Evolutionary conservation across 92 coral and sea anemone species (phyloP).

Genomic region (Umimayanthus chanpuru): DNA sequence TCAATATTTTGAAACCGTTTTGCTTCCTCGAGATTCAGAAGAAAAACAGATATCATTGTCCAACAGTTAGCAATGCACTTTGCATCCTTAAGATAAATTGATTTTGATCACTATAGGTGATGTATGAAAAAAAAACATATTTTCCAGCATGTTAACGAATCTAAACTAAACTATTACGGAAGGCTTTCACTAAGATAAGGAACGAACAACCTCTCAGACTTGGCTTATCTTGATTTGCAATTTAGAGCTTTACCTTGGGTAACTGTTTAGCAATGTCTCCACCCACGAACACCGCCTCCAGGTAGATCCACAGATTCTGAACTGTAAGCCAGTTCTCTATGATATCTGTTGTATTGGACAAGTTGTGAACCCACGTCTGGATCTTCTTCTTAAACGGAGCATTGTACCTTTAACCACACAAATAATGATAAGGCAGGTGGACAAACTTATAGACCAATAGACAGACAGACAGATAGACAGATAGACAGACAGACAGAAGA

Average conservation of each 20-base stretch:
- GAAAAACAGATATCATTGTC: background rate
- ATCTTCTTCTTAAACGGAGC: slow-evolving; percentile 88
- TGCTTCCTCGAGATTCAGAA: background rate
- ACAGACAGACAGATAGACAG: too few relatives aligned
- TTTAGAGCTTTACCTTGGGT: slow-evolving; percentile 65
- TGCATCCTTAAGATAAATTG: slow-evolving; percentile 61
- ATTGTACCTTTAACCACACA: slow-evolving; percentile 59
- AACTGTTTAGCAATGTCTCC: slow-evolving; percentile 91
- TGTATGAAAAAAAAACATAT: too few relatives aligned
- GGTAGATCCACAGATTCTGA: slow-evolving; percentile 86
- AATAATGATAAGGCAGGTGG: background rate
- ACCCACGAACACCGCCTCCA: slow-evolving; percentile 91
- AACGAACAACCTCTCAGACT: background rate
- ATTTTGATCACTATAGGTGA: too few relatives aligned
- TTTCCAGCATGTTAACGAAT: too few relatives aligned
- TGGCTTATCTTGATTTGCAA: background rate
- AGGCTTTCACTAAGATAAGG: background rate
- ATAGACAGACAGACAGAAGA: too few relatives aligned
- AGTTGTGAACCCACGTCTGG: slow-evolving; percentile 86
- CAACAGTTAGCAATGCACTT: slow-evolving; percentile 50
- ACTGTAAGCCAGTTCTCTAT: slow-evolving; percentile 93
- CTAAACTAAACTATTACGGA: background rate
- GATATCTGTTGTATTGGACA: slow-evolving; percentile 88
- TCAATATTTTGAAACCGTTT: slow-evolving; percentile 44
- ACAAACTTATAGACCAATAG: too few relatives aligned